phyloP scores from a whole-genome alignment of 1,140 invertebrate genomes.

The Danaus plexippus region DNA sequence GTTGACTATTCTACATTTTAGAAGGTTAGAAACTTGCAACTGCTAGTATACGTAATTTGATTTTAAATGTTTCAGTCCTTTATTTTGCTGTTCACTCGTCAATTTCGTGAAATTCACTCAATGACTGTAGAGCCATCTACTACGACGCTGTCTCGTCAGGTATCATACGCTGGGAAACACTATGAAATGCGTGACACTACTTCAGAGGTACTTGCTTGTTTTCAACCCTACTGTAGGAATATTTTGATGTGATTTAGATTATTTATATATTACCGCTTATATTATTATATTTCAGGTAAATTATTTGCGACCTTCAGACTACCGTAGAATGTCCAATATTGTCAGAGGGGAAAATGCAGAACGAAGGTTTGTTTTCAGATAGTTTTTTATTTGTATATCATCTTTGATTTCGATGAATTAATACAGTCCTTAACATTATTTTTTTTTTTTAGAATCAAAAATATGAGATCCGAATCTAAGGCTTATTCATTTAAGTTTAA shows the following conservation, averaged over 20 bases:
- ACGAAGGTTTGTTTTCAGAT: constrained; percentile 31
- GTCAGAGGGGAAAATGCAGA: constrained; percentile 59
- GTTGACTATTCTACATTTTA: constrained; percentile 1
- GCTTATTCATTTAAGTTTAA: constrained; percentile 7
- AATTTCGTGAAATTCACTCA: constrained; percentile 54
- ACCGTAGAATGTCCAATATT: constrained; percentile 68
- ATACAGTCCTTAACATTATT: no score
- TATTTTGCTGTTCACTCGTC: constrained; percentile 66
- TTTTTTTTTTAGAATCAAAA: constrained; percentile 42
- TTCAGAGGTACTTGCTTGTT: constrained; percentile 34
- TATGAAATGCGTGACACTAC: constrained; percentile 39
- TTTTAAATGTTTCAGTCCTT: constrained; percentile 52
- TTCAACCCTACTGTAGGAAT: no score
- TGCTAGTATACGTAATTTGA: neutral
- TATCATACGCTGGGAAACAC: constrained; percentile 44
- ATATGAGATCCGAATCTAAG: constrained; percentile 33
- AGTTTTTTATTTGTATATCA: constrained; percentile 3
- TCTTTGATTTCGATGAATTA: neutral
- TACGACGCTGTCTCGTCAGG: constrained; percentile 25
- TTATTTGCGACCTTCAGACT: constrained; percentile 72
- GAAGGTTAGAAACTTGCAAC: no score
- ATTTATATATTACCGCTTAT: neutral
- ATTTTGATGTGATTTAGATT: neutral
- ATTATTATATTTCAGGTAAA: constrained; percentile 35
- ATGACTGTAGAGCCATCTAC: constrained; percentile 17